phyloP scores from a whole-genome alignment of 2,888 invertebrate genomes.

The Dimorphilus gyrociliatus region DNA sequence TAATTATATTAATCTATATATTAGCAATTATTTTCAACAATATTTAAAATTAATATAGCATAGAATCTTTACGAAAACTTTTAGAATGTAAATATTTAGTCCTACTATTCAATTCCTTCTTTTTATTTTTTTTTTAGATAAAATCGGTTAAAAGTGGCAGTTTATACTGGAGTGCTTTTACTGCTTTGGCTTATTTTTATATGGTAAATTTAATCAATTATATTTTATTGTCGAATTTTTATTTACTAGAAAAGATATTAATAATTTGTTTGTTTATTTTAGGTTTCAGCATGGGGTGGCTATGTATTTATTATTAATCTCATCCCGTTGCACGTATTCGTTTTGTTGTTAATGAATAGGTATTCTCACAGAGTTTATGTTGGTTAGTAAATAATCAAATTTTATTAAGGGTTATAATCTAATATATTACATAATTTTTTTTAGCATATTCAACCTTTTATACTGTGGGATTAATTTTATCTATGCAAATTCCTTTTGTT shows the following conservation, averaged over 20 bases:
- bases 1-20: slow-evolving; percentile 35
- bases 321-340: slow-evolving; percentile 92
- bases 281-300: slow-evolving; percentile 98
- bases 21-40: background rate
- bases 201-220: slow-evolving; percentile 54
- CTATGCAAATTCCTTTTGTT: slow-evolving; percentile 68
- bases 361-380: slow-evolving; percentile 75
- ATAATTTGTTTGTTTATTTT: slow-evolving; percentile 19
- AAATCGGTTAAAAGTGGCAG: slow-evolving; percentile 94
- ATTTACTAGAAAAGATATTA: no score
- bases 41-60: no score
- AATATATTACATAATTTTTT: no score
- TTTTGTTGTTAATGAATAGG: slow-evolving; percentile 72
- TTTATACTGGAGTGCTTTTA: slow-evolving; percentile 83
- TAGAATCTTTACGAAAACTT: no score
- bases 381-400: slow-evolving; percentile 22
- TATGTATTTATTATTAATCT: slow-evolving; percentile 98
- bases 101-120: background rate
- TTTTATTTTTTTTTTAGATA: slow-evolving; percentile 36
- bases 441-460: slow-evolving; percentile 90
- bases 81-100: no score
- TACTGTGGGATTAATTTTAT: slow-evolving; percentile 77
- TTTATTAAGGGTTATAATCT: background rate
- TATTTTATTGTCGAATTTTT: slow-evolving; percentile 3
- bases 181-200: slow-evolving; percentile 93